Conservation (phyloP, 2,888 invertebrate species). For the Sesia apiformis region DNA sequence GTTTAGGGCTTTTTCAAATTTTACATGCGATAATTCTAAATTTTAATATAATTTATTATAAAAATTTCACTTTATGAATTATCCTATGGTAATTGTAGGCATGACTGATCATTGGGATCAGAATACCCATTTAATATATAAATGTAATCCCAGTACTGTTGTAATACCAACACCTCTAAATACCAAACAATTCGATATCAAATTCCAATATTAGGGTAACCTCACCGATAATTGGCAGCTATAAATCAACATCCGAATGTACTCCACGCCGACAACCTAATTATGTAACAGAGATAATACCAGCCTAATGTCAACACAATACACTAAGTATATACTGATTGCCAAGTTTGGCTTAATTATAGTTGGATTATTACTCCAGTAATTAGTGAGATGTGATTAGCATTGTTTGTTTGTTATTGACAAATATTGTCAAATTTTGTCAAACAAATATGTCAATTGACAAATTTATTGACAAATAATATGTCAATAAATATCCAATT, state of each 20-base stretch:
- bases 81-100: no score
- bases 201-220: constrained; percentile 12
- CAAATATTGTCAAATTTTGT: no score
- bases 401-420: constrained; percentile 11
- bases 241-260: constrained; percentile 29
- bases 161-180: neutral
- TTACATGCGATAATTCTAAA: no score
- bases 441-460: no score
- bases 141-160: no score
- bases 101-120: no score
- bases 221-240: constrained; percentile 20
- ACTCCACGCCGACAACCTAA: constrained; percentile 26
- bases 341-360: constrained; percentile 39
- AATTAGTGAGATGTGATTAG: constrained; percentile 39
- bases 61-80: no score
- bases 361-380: constrained; percentile 39
- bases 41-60: no score
- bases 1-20: no score
- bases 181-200: neutral
- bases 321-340: constrained; percentile 2
- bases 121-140: no score
- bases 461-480: no score
- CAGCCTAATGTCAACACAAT: constrained; percentile 7
- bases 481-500: no score
- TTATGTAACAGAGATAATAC: constrained; percentile 32